These are phyloP conservation scores for Noctua pronuba DNA, from an alignment of 2,888 invertebrate species.

Conservation along the genomic window DNA sequence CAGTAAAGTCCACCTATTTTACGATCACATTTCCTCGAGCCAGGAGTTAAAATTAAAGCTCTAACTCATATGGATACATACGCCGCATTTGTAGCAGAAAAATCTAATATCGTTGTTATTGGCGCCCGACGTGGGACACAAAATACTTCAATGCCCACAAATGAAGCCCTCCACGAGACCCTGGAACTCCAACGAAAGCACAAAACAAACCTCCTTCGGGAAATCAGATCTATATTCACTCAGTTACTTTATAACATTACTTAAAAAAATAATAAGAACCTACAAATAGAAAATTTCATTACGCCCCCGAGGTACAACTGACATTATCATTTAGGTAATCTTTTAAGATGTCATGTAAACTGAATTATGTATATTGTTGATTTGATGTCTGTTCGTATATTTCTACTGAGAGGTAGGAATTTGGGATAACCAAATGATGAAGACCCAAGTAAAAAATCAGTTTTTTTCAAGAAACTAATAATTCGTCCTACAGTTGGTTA, in stretches of 20 bases:
- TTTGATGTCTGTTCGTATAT: constrained; percentile 3
- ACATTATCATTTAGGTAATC: constrained; percentile 44
- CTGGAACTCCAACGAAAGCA: constrained; percentile 46
- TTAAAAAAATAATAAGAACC: constrained; percentile 50
- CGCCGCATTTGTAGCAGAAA: constrained; percentile 49
- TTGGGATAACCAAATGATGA: constrained; percentile 5
- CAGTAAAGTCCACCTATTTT: constrained; percentile 39
- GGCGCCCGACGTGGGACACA: constrained; percentile 54
- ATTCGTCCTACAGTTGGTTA: background rate
- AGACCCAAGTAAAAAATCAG: background rate
- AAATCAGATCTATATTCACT: constrained; percentile 63
- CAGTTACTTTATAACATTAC: constrained; percentile 49
- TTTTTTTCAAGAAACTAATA: constrained; percentile 8
- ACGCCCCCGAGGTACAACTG: constrained; percentile 24
- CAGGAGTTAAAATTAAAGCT: constrained; percentile 50
- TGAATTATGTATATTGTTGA: constrained; percentile 17
- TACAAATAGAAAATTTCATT: constrained; percentile 46
- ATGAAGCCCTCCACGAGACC: constrained; percentile 46
- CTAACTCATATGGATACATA: constrained; percentile 52
- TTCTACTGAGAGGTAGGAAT: background rate
- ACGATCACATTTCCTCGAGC: constrained; percentile 27
- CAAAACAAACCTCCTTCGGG: constrained; percentile 61
- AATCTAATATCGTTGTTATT: constrained; percentile 64
- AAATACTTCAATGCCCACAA: constrained; percentile 63
- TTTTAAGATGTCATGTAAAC: constrained; percentile 29